Evolutionary conservation across 2,888 invertebrate species (phyloP).

Genomic region (Lordiphosa fenestrarum): DNA sequence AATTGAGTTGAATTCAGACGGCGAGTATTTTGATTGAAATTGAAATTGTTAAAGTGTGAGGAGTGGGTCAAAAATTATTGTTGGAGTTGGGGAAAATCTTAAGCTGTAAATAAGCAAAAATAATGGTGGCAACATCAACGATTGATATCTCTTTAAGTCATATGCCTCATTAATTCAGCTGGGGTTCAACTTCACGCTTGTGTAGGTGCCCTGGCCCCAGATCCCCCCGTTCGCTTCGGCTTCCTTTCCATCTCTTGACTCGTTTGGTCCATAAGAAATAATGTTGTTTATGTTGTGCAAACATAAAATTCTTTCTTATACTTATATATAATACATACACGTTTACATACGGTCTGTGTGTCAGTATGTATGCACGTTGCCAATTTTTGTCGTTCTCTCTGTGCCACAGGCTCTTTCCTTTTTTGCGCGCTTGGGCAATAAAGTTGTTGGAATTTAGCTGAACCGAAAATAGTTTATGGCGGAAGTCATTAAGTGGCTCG

Average conservation of each 20-base stretch:
- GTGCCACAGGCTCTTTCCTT: slow-evolving; percentile 21
- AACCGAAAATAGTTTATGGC: slow-evolving; percentile 74
- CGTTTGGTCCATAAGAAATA: slow-evolving; percentile 64
- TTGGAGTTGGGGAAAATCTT: too few species aligned
- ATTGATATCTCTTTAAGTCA: slow-evolving; percentile 42
- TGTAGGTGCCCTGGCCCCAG: slow-evolving; percentile 36
- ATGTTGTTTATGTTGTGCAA: slow-evolving; percentile 74
- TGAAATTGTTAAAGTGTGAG: too few species aligned
- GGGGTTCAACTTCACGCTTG: slow-evolving; percentile 48
- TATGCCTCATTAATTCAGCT: slow-evolving; percentile 68
- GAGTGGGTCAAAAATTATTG: too few species aligned
- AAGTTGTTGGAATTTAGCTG: slow-evolving; percentile 74
- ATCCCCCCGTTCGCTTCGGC: slow-evolving; percentile 4
- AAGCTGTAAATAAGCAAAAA: too few species aligned
- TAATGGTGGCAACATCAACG: background rate
- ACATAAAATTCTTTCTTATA: slow-evolving; percentile 60
- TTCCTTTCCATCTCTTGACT: slow-evolving; percentile 14
- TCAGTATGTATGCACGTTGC: slow-evolving; percentile 31
- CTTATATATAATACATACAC: slow-evolving; percentile 25
- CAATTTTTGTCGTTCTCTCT: slow-evolving; percentile 62
- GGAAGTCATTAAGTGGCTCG: slow-evolving; percentile 74
- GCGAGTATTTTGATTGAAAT: too few species aligned
- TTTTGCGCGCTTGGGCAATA: slow-evolving; percentile 52
- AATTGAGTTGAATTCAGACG: too few species aligned
- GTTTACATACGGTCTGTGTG: slow-evolving; percentile 6